Percentiles rank a stretch among this genome's conserved stretches.
phyloP scores from a whole-genome alignment of 2,888 invertebrate genomes.

The Amblyteles armatorius region DNA sequence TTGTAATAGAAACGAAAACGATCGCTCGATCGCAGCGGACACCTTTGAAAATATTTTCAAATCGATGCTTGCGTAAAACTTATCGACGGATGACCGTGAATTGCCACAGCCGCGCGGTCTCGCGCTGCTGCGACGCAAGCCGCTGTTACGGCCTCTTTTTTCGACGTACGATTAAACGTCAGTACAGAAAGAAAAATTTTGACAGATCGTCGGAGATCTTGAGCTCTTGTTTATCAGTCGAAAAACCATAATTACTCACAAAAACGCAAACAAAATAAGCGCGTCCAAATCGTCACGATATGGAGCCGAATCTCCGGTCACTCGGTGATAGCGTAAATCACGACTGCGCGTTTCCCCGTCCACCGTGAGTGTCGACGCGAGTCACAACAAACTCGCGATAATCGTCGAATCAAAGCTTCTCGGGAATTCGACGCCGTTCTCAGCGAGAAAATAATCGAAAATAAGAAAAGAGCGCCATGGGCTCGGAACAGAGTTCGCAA shows the following conservation, averaged over 20 bases:
- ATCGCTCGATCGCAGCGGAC: not conserved
- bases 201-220: conserved; percentile 34
- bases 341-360: not conserved
- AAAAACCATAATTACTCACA: not conserved
- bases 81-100: conserved; percentile 36
- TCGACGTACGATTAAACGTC: not conserved
- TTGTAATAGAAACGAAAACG: not conserved
- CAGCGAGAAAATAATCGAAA: not conserved
- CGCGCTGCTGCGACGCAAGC: not conserved
- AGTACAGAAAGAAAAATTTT: conserved; percentile 1
- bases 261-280: not conserved
- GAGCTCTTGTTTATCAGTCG: not conserved
- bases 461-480: conserved; percentile 75
- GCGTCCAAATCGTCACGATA: not conserved
- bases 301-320: conserved; percentile 30
- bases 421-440: not conserved
- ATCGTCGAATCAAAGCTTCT: not conserved
- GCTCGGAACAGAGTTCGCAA: conserved; percentile 83
- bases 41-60: not conserved
- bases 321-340: not conserved
- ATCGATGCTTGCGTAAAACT: not conserved
- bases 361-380: conserved; percentile 10
- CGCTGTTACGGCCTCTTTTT: too few species aligned
- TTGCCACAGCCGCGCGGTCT: conserved; percentile 8
- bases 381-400: not conserved